Evolutionary conservation across 2,797 vertebrate species (phyloP).

Genomic region (Alauda arvensis): DNA sequence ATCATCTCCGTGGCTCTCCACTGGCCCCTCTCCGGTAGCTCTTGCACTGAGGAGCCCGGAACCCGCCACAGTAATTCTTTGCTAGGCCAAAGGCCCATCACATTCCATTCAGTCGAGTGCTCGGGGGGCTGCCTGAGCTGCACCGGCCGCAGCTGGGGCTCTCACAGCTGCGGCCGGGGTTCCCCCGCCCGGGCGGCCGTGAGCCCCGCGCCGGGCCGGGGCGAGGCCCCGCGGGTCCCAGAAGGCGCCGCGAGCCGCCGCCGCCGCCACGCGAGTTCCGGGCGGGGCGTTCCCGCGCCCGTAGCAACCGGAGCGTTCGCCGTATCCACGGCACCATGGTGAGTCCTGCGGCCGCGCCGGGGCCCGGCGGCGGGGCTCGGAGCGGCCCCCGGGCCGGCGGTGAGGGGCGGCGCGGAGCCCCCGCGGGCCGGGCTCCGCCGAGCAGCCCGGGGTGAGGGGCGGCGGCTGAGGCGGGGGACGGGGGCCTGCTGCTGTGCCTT

Average conservation of each 20-base stretch:
- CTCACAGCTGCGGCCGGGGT: neutral
- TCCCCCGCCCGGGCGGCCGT: neutral
- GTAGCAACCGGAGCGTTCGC: neutral
- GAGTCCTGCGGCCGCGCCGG: neutral
- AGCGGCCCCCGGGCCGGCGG: neutral
- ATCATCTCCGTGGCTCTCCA: neutral
- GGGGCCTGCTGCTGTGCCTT: neutral
- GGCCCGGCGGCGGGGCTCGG: neutral
- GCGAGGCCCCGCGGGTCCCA: neutral
- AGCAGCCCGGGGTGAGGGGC: neutral
- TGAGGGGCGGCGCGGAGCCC: neutral
- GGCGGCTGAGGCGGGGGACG: neutral
- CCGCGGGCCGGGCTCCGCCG: neutral
- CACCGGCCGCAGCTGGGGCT: neutral
- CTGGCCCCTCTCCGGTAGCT: neutral
- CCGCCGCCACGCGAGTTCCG: neutral
- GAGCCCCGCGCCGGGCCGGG: fast-evolving
- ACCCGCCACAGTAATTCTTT: neutral
- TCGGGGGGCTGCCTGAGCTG: neutral
- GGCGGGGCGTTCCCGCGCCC: neutral
- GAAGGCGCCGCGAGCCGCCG: neutral
- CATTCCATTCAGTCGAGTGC: too few relatives aligned
- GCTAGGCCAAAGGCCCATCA: neutral
- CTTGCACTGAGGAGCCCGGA: neutral
- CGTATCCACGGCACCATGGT: neutral